Conservation (phyloP, 2,888 invertebrate species). For the Agrotis clavis region DNA sequence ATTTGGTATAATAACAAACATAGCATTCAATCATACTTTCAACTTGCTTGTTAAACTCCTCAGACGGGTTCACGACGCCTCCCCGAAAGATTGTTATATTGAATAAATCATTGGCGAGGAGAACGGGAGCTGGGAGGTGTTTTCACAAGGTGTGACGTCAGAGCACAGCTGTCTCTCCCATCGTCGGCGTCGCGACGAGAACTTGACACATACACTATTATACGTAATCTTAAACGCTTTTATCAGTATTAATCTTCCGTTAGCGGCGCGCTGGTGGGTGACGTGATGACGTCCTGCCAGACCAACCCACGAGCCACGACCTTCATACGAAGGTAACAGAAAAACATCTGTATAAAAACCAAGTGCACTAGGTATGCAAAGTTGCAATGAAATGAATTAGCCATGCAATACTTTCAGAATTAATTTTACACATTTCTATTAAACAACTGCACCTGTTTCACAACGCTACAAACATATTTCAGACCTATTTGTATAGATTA, state of each 20-base stretch:
- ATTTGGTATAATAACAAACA: conserved; percentile 36
- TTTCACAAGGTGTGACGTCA: conserved; percentile 75
- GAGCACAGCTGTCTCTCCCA: conserved; percentile 75
- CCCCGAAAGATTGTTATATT: conserved; percentile 61
- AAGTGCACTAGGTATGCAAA: conserved; percentile 64
- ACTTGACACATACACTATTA: conserved; percentile 67
- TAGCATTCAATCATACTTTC: conserved; percentile 37
- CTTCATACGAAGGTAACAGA: conserved; percentile 71
- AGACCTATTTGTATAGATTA: neutral
- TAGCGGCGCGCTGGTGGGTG: conserved; percentile 62
- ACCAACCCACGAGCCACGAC: conserved; percentile 57
- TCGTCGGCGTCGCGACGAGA: conserved; percentile 68
- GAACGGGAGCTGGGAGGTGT: conserved; percentile 70
- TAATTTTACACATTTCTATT: neutral
- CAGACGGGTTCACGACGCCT: conserved; percentile 19
- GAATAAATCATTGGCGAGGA: conserved; percentile 73
- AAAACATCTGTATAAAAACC: conserved; percentile 65
- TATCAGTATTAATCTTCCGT: conserved; percentile 72
- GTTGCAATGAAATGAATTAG: conserved; percentile 50
- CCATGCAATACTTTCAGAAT: conserved; percentile 20
- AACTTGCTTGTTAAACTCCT: conserved; percentile 28
- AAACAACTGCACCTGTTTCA: conserved; percentile 1
- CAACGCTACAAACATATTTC: neutral
- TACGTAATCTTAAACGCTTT: conserved; percentile 70
- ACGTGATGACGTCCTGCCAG: conserved; percentile 60